Evolutionary conservation across 1,140 invertebrate species (phyloP), one percentile per base, ranked within the genome.

Genomic region (Drosophila nikananu): DNA sequence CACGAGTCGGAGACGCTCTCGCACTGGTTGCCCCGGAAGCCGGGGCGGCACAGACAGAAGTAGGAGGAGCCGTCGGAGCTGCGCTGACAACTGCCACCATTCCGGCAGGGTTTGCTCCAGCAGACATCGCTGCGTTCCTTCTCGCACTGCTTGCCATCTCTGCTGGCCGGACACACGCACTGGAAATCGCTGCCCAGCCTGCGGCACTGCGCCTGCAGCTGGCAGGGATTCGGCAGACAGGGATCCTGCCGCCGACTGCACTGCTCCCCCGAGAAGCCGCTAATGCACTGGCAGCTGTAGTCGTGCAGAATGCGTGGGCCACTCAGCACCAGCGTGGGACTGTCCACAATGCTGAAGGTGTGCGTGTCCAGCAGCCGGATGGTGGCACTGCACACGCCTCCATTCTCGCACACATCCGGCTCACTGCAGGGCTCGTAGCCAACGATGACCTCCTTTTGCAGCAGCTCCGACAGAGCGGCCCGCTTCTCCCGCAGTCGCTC

Each of bases 151-250:
- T 96, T 96, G 8, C 97, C 97, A 81, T 98, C 96, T 41, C 96
- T 95, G 59, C 96, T 94, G 0, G 95, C 87, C 2, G 96, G 95
- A 93, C 98, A 99, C 6, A 94, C 94, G 82, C 98, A 98, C 55
- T 96, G 95, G 92, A 97, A 98, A 82, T 97, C 96, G 86, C 96
- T 96, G 32, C 96, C 97, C 92, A 97, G 94, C 68, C 96, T 95
- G 41, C 96, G 95, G 91, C 98, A 99, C 77, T 96, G 96, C 2
- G 96, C 97, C 73, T 96, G 96, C 83, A 95, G 94, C 67, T 96
- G 95, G 92, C 98, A 99, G 12, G 98, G 98, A 93, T 97, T 98
- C 2, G 97, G 97, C n/a, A 96, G 94, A 91, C 98, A 99, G 0
- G 97, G 97, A 94, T 98, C 97, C 93, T 97, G 97, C 17, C 97